phyloP scores from a whole-genome alignment of 2,797 vertebrate species.

The Coregonus ussuriensis region DNA sequence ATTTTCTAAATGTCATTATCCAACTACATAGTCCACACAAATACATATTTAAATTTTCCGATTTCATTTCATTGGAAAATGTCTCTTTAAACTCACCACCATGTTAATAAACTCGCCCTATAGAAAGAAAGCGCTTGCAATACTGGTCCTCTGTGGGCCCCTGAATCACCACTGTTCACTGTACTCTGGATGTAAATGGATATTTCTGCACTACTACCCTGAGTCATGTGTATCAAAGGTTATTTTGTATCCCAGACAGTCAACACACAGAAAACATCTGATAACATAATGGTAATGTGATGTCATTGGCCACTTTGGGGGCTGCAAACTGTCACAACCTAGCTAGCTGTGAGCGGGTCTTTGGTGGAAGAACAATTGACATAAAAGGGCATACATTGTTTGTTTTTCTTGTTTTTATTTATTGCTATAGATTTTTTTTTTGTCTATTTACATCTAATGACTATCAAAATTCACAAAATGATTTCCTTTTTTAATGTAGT shows the following conservation, averaged over 20 bases:
- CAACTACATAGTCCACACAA: conserved; percentile 40
- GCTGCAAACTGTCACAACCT: conserved; percentile 57
- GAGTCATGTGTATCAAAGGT: conserved; percentile 13
- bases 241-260: conserved; percentile 21
- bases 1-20: conserved; percentile 59
- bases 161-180: conserved; percentile 26
- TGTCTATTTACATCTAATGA: conserved; percentile 79
- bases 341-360: conserved; percentile 52
- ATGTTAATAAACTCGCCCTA: conserved; percentile 31
- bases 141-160: conserved; percentile 30
- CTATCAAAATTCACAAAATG: conserved; percentile 77
- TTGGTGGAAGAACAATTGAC: conserved; percentile 62
- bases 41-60: conserved; percentile 4
- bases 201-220: conserved; percentile 9
- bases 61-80: conserved; percentile 39
- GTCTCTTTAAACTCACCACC: conserved; percentile 36
- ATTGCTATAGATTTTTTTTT: conserved; percentile 61
- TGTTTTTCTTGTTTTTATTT: conserved; percentile 53
- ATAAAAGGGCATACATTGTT: conserved; percentile 78
- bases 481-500: conserved; percentile 76
- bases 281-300: conserved; percentile 47
- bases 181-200: conserved; percentile 28
- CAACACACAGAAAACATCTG: conserved; percentile 37
- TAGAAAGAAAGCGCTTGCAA: conserved; percentile 39
- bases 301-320: conserved; percentile 57